Percentiles rank a stretch among this genome's conserved stretches.
Conservation (phyloP, 1,140 invertebrate species). For the Caenorhabditis remanei region DNA sequence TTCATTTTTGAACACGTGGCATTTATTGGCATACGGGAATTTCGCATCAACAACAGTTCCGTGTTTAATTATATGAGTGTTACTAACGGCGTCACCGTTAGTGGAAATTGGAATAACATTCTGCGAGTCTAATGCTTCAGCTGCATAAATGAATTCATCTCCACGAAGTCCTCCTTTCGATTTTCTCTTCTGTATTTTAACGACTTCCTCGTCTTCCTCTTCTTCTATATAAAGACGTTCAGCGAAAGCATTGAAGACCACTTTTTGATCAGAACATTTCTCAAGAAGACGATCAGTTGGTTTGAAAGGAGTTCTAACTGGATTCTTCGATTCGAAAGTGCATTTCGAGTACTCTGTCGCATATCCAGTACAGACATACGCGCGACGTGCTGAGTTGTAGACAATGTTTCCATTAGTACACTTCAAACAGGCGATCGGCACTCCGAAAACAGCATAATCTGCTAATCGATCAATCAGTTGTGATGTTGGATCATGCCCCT, state of each 20-base stretch:
- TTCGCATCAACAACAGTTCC: constrained; percentile 59
- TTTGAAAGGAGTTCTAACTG: constrained; percentile 5
- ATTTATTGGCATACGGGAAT: not conserved
- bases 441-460: constrained; percentile 1
- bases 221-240: not conserved
- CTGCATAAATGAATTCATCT: constrained; percentile 16
- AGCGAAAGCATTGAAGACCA: constrained; percentile 2
- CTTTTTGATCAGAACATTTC: not conserved
- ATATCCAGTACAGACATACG: constrained; percentile 29
- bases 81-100: no score
- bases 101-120: not conserved
- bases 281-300: not conserved
- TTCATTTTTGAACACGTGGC: constrained; percentile 44
- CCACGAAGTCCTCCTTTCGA: constrained; percentile 28
- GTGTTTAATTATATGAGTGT: constrained; percentile 39
- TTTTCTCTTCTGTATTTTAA: not conserved
- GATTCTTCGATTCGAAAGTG: constrained; percentile 25
- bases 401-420: constrained; percentile 16
- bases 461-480: not conserved
- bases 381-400: constrained; percentile 8
- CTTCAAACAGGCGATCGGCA: not conserved
- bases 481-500: constrained; percentile 16
- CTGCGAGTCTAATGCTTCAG: not conserved
- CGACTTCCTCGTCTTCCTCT: not conserved
- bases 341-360: constrained; percentile 32